Evolutionary conservation across 2,888 invertebrate species (phyloP).

Genomic region (Sinelater perroti): DNA sequence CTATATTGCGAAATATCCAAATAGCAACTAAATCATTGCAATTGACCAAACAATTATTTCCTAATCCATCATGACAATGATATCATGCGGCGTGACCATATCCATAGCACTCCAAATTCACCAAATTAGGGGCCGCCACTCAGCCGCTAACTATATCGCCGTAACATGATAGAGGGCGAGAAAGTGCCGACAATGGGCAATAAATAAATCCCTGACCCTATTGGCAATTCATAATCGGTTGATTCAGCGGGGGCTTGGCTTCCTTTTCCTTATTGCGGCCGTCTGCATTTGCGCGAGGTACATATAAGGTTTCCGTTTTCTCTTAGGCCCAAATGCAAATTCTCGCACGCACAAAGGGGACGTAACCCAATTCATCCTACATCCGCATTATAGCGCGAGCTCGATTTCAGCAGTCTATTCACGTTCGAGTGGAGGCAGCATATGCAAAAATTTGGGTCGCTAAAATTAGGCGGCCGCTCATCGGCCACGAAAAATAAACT

Average conservation of each 20-base stretch:
- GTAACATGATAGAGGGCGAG: neutral
- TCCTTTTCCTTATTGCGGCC: conserved; percentile 6
- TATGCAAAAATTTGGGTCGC: neutral
- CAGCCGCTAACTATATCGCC: too few relatives aligned
- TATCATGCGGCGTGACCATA: too few relatives aligned
- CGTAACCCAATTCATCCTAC: neutral
- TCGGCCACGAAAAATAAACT: neutral
- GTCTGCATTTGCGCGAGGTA: conserved; percentile 1
- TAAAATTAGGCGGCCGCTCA: conserved; percentile 1
- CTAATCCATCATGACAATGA: too few relatives aligned
- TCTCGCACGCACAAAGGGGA: neutral
- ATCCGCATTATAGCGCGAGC: neutral
- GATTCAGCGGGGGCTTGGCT: conserved; percentile 5
- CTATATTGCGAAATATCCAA: too few relatives aligned
- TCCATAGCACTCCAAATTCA: too few relatives aligned
- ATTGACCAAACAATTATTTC: too few relatives aligned
- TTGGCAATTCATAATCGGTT: conserved; percentile 5
- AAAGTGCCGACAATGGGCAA: conserved; percentile 3
- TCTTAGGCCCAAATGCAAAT: neutral
- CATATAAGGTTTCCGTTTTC: neutral
- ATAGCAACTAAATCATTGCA: too few relatives aligned
- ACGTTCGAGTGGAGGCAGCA: neutral
- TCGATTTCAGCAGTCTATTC: neutral
- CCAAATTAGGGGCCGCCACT: too few relatives aligned
- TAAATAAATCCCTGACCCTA: conserved; percentile 11